phyloP scores from a whole-genome alignment of 2,797 vertebrate genomes.

The Jordanella pulchra region DNA sequence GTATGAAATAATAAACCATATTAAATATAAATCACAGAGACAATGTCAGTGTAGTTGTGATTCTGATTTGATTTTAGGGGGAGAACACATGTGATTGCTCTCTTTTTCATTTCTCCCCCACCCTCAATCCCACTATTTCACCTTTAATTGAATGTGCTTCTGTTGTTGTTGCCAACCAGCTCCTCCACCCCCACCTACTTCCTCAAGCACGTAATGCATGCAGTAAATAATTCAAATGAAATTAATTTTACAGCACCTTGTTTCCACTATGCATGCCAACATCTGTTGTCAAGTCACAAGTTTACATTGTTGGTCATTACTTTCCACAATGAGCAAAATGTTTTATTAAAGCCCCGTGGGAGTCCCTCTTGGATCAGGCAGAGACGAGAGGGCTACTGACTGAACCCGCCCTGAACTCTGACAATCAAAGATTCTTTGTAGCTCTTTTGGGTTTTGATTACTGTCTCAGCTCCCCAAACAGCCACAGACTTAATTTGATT shows the following conservation, averaged over 20 bases:
- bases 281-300: conserved; percentile 86
- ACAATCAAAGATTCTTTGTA: conserved; percentile 78
- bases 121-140: conserved; percentile 80
- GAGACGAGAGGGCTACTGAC: conserved; percentile 80
- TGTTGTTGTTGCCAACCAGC: conserved; percentile 80
- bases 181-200: conserved; percentile 69
- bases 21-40: conserved; percentile 86
- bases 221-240: conserved; percentile 88
- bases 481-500: conserved; percentile 74
- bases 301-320: conserved; percentile 87
- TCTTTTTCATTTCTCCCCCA: conserved; percentile 71
- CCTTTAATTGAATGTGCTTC: conserved; percentile 83
- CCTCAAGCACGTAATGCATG: conserved; percentile 86
- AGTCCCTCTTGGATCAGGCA: conserved; percentile 79
- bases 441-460: conserved; percentile 69
- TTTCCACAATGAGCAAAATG: conserved; percentile 88
- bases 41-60: conserved; percentile 76
- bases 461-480: conserved; percentile 69
- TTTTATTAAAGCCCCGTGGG: conserved; percentile 86
- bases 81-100: conserved; percentile 82
- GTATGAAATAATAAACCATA: conserved; percentile 86
- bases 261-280: conserved; percentile 82
- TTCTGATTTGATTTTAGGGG: conserved; percentile 81
- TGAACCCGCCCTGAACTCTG: conserved; percentile 83
- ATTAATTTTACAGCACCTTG: conserved; percentile 85